Base-by-base conservation (phyloP, 2,888 invertebrate species). In the Leucophora obtusa region DNA sequence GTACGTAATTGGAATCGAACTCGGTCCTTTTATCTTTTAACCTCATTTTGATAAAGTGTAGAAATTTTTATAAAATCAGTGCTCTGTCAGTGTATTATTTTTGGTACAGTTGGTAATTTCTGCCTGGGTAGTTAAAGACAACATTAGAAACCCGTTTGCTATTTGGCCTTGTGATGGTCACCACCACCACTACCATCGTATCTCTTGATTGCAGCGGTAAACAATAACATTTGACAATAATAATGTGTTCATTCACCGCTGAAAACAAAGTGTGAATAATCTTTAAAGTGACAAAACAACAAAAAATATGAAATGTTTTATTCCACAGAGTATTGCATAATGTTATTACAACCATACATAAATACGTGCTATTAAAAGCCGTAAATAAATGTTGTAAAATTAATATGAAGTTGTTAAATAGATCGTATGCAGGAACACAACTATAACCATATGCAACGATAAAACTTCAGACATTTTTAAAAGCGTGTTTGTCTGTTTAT, bases 81-180 rank as follows among this genome's bases (percentile, higher is more conserved):
- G n/a, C n/a, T n/a, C n/a, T n/a, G n/a, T n/a, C n/a, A n/a, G n/a
- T n/a, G n/a, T n/a, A n/a, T n/a, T n/a, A n/a, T n/a, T n/a, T n/a
- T n/a, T n/a, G n/a, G n/a, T n/a, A n/a, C n/a, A n/a, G n/a, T n/a
- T n/a, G n/a, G n/a, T n/a, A n/a, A n/a, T n/a, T n/a, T n/a, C n/a
- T n/a, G n/a, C n/a, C n/a, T n/a, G n/a, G 10, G 38, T 38, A 11
- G 14, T 38, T 3, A 38, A 38, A 38, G 11, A 47, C 3, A 47
- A 47, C n/a, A 47, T n/a, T 53, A 50, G 17, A 50, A 50, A 33
- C 50, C 28, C 17, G 33, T 50, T 63, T 63, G 18, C 21, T 38
- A 53, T 38, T 11, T 54, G 65, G 65, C 65, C 65, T 66, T 66
- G 65, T 15, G 53, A 54, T 65, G 53, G 21, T 24, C 65, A 54